Conservation (phyloP, 2,797 vertebrate species). For the Catamblyrhynchus diadema region DNA sequence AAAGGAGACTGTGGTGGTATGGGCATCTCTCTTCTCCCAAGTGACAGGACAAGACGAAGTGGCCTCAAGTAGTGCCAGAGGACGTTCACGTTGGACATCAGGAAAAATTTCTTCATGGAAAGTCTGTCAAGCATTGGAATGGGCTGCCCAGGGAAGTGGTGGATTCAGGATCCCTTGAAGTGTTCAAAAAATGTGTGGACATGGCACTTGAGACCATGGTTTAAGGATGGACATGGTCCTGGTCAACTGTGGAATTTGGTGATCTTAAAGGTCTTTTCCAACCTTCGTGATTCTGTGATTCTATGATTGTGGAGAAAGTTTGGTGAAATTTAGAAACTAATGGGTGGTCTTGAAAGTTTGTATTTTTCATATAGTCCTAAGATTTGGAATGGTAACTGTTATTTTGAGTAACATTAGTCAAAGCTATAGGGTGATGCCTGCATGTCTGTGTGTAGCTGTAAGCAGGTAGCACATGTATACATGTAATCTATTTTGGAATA, state of each 20-base stretch:
- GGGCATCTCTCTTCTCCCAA: neutral
- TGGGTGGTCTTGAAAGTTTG: neutral
- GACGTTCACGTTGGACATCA: accelerated
- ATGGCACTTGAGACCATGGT: neutral
- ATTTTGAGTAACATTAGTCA: neutral
- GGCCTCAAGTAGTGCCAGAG: neutral
- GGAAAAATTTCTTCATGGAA: neutral
- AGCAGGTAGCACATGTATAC: neutral
- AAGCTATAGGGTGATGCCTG: neutral
- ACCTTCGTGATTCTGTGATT: neutral
- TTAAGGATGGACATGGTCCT: neutral
- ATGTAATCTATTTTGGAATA: neutral
- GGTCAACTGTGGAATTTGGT: neutral
- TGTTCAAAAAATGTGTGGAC: neutral
- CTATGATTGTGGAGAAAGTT: neutral
- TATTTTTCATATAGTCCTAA: neutral
- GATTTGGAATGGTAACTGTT: neutral
- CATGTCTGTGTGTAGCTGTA: neutral
- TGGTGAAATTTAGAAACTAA: neutral
- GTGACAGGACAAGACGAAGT: neutral
- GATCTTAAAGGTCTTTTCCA: neutral
- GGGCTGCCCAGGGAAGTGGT: neutral
- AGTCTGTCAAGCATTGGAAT: neutral
- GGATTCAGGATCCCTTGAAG: neutral
- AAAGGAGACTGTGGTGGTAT: neutral